Base-by-base conservation (phyloP, 64 coral and sea anemone genomes). In the Acropora yongei region DNA sequence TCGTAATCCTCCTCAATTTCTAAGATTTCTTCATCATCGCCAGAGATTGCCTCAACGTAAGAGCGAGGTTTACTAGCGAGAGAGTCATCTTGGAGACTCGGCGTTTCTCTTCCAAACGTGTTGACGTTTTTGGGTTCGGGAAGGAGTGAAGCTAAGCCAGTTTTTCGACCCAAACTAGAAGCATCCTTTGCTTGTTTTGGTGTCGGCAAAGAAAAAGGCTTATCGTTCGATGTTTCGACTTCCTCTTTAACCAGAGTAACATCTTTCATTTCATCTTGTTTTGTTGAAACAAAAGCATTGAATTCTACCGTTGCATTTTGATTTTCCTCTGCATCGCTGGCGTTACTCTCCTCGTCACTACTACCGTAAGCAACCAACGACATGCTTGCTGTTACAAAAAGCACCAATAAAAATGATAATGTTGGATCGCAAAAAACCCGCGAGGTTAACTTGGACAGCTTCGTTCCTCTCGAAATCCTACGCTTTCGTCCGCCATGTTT, bases 321-420 rank as follows among this genome's bases (percentile, higher is more conserved):
- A n/a, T 78, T 42, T 3, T 91, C 94, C 68, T 91, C 83, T 8
- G 51, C 60, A 30, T 88, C 87, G 71, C 87, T 94, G 53, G 82
- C 17, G 41, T 77, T 67, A 2, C 79, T 76, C 78, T 82, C 91
- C 66, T 87, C 89, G 8, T 88, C 89, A 65, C 94, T 95, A 43
- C 86, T 90, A 55, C 49, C 89, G 41, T 95, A 95, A 1, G 94
- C 82, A 68, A 95, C 94, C 41, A 95, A 89, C 12, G 94, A 95
- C 94, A 95, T 95, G 71, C 12, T 30, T 30, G 30, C 30, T 30
- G 30, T 30, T 30, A 30, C 30, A 30, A 30, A 30, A 30, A 30
- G 30, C 30, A 30, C 30, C 30, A 30, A 30, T 30, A 30, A 30
- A 30, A 30, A 30, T 30, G 30, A 30, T 30, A 30, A 30, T 30